A percentile compares a stretch with the other conserved stretches of the same genome.
phyloP scores from a whole-genome alignment of 2,797 vertebrate species.

The Hapalemur alaotrensis region DNA sequence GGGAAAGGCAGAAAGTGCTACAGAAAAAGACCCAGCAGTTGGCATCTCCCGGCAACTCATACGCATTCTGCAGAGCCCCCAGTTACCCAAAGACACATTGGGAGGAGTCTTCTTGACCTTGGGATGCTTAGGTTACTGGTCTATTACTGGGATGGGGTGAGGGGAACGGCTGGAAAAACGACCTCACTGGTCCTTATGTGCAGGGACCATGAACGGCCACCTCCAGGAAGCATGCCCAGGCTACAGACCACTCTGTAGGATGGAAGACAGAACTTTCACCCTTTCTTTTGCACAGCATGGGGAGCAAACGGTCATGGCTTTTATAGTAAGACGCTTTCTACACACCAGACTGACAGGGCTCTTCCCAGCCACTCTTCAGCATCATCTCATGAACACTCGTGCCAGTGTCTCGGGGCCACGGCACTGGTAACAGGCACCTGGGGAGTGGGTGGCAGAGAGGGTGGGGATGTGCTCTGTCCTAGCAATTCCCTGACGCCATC shows the following conservation, averaged over 20 bases:
- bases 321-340: neutral
- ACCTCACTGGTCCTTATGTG: neutral
- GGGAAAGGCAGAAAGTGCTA: neutral
- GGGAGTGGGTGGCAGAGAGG: no score
- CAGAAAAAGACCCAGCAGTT: neutral
- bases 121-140: neutral
- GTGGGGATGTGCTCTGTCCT: neutral
- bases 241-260: neutral
- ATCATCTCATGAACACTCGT: neutral
- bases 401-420: neutral
- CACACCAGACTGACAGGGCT: neutral
- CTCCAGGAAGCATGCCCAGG: neutral
- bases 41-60: neutral
- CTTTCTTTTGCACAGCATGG: neutral
- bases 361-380: neutral
- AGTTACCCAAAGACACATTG: neutral
- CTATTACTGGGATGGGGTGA: neutral
- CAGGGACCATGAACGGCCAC: neutral
- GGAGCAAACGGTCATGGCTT: neutral
- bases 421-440: neutral
- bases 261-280: neutral
- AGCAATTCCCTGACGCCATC: neutral
- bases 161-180: neutral
- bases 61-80: neutral
- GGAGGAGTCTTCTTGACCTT: neutral